Base-by-base conservation (phyloP, 2,113 vertebrate species). In the Mastomys coucha region DNA sequence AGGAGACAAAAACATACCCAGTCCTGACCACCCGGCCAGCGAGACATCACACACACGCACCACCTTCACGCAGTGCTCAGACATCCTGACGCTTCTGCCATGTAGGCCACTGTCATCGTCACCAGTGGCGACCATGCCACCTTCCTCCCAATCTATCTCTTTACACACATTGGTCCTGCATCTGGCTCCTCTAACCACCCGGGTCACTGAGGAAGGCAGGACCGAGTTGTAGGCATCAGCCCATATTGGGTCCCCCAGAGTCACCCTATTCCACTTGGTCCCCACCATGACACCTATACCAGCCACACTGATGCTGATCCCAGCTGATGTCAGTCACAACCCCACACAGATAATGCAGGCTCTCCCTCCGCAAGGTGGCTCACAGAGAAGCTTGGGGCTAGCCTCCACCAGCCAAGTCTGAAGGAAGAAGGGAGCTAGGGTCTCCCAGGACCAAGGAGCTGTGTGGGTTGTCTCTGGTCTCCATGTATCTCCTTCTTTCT, bases 221-320 rank as follows among this genome's bases (percentile, higher is more conserved):
- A 31, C 76, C 31, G 36, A 77, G 89, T 84, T 19, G 7, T 93
- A 86, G 60, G 91, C 93, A 80, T 97, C 96, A 98, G 97, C 97
- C 97, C 97, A 98, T 97, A 98, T 98, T 98, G 97, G 97, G 97
- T 97, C 96, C 89, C 88, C 87, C 56, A 31, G 36, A 36, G 56
- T 58, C 56, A 78, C 80, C 92, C 92, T 2, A 5, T 69, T 58
- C 72, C 3, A 4, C 93, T 90, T 45, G 77, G 82, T 31, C 63
- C 91, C 75, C 70, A 39, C 67, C 42, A 86, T 5, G 9, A 73
- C 26, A 5, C 85, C 78, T 63, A 56, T 58, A 87, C 58, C 94
- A 91, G 31, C 92, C 56, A 8, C 85, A 39, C 9, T 4, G 69
- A 86, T 51, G 8, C 60, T 1, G 0, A 20, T 82, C 75, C 90